Evolutionary conservation across 2,888 invertebrate genomes (phyloP).

Genomic region (Caenorhabditis plicata): DNA sequence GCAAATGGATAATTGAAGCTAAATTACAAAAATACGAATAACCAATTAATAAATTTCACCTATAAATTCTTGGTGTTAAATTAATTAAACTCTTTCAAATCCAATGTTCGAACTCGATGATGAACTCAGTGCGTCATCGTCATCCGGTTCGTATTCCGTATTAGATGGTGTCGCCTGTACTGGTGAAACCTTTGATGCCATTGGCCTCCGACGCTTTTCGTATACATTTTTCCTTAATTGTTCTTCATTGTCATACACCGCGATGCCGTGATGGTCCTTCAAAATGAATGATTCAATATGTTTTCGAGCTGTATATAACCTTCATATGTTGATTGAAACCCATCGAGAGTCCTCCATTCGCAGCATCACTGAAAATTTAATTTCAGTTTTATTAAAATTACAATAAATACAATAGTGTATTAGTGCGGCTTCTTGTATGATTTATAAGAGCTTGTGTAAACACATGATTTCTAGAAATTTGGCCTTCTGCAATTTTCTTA

Average conservation of each 20-base stretch:
- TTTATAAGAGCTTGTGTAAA: slow-evolving; percentile 47
- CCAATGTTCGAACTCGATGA: too few relatives aligned
- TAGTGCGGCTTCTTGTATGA: slow-evolving; percentile 43
- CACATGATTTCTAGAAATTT: slow-evolving; percentile 39
- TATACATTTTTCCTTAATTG: too few relatives aligned
- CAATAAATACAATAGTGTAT: slow-evolving; percentile 26
- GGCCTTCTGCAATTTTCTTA: slow-evolving; percentile 30
- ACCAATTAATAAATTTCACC: too few relatives aligned
- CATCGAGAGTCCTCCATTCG: slow-evolving; percentile 4
- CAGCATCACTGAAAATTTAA: slow-evolving; percentile 8
- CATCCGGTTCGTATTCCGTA: too few relatives aligned
- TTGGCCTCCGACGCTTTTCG: too few relatives aligned
- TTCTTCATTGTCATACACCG: slow-evolving; percentile 36
- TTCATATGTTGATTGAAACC: slow-evolving; percentile 12
- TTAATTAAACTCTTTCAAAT: too few relatives aligned
- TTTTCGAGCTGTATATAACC: background rate
- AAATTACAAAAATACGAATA: too few relatives aligned
- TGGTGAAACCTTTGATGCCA: too few relatives aligned
- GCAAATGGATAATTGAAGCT: too few relatives aligned
- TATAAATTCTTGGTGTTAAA: too few relatives aligned
- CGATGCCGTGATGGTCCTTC: slow-evolving; percentile 39
- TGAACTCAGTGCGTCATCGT: too few relatives aligned
- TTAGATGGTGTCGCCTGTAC: too few relatives aligned
- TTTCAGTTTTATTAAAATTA: background rate
- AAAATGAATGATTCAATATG: background rate